Base-by-base conservation (phyloP, 2,113 vertebrate species). In the Numida meleagris region DNA sequence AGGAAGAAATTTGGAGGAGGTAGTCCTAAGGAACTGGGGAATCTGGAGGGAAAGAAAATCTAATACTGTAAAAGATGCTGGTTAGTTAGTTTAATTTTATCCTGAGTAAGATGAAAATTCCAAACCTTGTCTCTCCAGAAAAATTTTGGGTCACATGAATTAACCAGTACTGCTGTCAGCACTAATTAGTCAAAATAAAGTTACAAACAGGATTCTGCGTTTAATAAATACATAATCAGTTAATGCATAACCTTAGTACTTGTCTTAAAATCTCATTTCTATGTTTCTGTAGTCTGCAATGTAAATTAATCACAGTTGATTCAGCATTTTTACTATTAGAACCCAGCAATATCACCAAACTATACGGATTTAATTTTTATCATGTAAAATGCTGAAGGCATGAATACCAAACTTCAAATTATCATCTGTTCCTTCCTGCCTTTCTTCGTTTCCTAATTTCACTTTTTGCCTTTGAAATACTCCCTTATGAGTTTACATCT, bases 151-250 rank as follows among this genome's bases (percentile, higher is more conserved):
- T 71, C 16, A 75, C 81, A 86, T 48, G 21, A 87, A 33, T 86
- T 58, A 5, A 27, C 61, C 10, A 38, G 4, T 66, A 29, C 59
- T 62, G 7, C 67, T 90, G 72, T 81, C 82, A 67, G 31, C 43
- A n/a, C 57, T 94, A 80, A 66, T 86, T 82, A 94, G 81, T 83
- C 72, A 50, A 86, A 94, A 59, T 78, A n/a, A 74, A 53, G 9
- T 48, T 86, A 18, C 46, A 68, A 80, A 76, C 89, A 66, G 62
- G 12, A 68, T 81, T 31, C n/a, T 84, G 80, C 21, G 12, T 31
- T 25, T 74, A 82, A 87, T 61, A 55, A 42, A 61, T 36, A 50
- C 81, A 72, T 86, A 79, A 57, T n/a, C 40, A n/a, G 12, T 61
- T 66, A 59, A 88, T 65, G 9, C 33, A 33, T 31, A 82, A 67